These are phyloP conservation scores for Boleophthalmus pectinirostris DNA, from an alignment of 2,113 vertebrate genomes.

Conservation along the genomic window DNA sequence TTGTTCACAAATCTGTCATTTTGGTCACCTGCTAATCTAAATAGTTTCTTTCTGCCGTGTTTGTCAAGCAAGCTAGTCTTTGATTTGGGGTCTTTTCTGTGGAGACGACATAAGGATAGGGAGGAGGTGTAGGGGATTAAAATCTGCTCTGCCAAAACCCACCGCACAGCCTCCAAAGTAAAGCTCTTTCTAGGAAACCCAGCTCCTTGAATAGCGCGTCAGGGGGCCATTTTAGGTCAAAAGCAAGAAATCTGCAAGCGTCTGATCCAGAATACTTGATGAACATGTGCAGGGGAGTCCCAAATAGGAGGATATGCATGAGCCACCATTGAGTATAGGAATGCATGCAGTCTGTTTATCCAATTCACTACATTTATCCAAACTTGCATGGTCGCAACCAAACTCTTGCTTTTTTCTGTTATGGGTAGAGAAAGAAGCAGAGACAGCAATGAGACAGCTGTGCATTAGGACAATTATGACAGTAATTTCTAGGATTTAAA, in stretches of 20 bases:
- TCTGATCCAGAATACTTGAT: constrained; percentile 30
- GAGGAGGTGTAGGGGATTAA: constrained; percentile 27
- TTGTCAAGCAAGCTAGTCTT: constrained; percentile 45
- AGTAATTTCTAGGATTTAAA: too few species aligned
- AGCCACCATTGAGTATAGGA: too few species aligned
- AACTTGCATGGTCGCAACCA: not conserved
- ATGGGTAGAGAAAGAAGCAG: too few species aligned
- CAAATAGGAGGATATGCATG: not conserved
- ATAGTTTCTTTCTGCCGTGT: constrained; percentile 23
- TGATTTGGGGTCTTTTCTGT: constrained; percentile 39
- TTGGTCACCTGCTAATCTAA: not conserved
- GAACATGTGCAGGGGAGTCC: not conserved
- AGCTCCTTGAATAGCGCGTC: constrained; percentile 44
- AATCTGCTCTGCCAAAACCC: constrained; percentile 51
- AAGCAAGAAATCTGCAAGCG: constrained; percentile 16
- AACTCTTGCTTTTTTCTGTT: not conserved
- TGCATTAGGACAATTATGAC: too few species aligned
- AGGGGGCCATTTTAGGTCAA: constrained; percentile 47
- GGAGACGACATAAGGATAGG: not conserved
- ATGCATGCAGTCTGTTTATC: not conserved
- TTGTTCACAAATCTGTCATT: constrained; percentile 8
- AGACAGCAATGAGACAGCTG: too few species aligned
- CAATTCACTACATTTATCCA: not conserved
- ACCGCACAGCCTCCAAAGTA: constrained; percentile 33
- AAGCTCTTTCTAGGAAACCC: constrained; percentile 71